Conservation (phyloP, 2,888 invertebrate genomes). For the Pardosa pseudoannulata region DNA sequence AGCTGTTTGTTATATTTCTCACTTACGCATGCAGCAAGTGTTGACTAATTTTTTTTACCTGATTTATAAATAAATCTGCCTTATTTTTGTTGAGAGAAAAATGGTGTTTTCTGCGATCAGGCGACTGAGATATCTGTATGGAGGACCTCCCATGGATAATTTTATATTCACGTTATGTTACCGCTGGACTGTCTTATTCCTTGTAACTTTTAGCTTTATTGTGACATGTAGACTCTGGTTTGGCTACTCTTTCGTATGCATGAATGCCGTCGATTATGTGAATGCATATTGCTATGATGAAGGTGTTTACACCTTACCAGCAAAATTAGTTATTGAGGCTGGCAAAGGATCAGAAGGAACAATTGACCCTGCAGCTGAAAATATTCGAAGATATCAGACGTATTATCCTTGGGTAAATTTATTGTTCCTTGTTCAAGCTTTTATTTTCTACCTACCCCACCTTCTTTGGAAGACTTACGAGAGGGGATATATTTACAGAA, state of each 20-base stretch:
- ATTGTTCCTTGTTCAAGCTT: slow-evolving; percentile 44
- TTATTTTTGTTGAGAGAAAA: too few relatives aligned
- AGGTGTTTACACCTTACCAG: slow-evolving; percentile 16
- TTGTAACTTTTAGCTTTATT: slow-evolving; percentile 40
- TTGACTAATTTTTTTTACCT: too few relatives aligned
- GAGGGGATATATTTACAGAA: slow-evolving; percentile 18
- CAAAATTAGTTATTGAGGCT: not conserved
- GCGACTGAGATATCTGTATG: too few relatives aligned
- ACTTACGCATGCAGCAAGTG: too few relatives aligned
- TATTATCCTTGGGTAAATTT: slow-evolving; percentile 60
- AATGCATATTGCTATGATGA: slow-evolving; percentile 36
- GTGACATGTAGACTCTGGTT: slow-evolving; percentile 45
- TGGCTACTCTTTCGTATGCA: slow-evolving; percentile 39
- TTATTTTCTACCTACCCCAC: slow-evolving; percentile 45
- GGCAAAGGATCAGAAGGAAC: not conserved
- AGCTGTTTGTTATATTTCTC: too few relatives aligned
- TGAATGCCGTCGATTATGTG: not conserved
- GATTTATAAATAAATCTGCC: too few relatives aligned
- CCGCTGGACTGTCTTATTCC: slow-evolving; percentile 46
- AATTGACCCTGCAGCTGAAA: not conserved
- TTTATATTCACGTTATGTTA: slow-evolving; percentile 48
- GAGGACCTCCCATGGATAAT: slow-evolving; percentile 10
- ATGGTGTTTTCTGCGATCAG: too few relatives aligned
- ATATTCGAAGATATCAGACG: slow-evolving; percentile 9
- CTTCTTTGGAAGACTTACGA: slow-evolving; percentile 58